Evolutionary conservation across 2,113 vertebrate genomes (phyloP).

Genomic region (Phyllostomus discolor): DNA sequence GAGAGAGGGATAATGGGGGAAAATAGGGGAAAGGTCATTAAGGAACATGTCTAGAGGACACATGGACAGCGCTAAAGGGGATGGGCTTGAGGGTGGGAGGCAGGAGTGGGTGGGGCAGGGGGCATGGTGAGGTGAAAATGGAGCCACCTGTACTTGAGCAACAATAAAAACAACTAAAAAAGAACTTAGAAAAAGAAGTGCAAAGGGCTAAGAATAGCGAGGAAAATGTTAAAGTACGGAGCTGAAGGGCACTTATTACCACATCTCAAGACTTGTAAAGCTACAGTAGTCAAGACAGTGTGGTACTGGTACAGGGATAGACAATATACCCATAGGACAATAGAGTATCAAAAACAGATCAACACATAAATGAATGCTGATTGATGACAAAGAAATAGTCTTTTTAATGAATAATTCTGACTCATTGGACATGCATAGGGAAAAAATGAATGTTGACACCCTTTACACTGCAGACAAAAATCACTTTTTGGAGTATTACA

Average conservation of each 20-base stretch:
- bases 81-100: no score
- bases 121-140: no score
- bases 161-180: no score
- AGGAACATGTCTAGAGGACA: no score
- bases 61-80: no score
- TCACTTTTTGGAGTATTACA: neutral
- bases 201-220: neutral
- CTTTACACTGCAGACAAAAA: neutral
- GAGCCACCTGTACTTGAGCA: no score
- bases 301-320: neutral
- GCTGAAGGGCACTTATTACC: neutral
- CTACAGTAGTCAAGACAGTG: neutral
- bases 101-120: no score
- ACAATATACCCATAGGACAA: neutral
- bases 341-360: neutral
- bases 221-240: neutral
- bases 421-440: neutral
- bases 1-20: no score
- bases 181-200: neutral
- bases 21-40: no score
- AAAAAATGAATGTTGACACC: neutral
- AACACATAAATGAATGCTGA: neutral
- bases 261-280: neutral
- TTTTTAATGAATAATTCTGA: neutral
- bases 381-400: neutral